Percentiles rank a stretch among this genome's conserved stretches.
These are phyloP conservation scores for Melitaea cinxia DNA, from an alignment of 1,140 invertebrate genomes.

Conservation along the genomic window DNA sequence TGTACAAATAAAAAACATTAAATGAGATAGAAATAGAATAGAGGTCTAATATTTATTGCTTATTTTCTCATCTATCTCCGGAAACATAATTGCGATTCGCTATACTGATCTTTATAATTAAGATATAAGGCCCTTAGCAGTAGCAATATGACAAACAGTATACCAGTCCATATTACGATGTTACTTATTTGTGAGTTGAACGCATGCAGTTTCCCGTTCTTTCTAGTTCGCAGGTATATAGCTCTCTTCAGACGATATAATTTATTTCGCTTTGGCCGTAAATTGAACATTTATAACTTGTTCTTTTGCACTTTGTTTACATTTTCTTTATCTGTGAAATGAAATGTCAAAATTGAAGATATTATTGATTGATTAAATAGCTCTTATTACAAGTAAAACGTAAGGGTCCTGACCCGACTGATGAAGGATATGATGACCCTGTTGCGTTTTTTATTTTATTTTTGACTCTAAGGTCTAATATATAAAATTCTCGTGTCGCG, in stretches of 20 bases:
- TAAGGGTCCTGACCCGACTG: no score
- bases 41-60: background rate
- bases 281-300: conserved; percentile 38
- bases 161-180: conserved; percentile 26
- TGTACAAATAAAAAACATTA: background rate
- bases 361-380: background rate
- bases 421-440: no score
- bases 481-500: no score
- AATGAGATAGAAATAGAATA: background rate
- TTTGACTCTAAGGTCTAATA: no score
- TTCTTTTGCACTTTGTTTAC: background rate
- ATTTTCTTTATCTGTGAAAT: background rate
- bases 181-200: conserved; percentile 27
- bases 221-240: conserved; percentile 39
- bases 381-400: no score
- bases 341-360: background rate
- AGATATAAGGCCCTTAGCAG: conserved; percentile 41
- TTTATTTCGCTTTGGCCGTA: conserved; percentile 25
- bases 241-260: conserved; percentile 43
- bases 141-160: conserved; percentile 41
- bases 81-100: background rate
- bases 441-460: no score
- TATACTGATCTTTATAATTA: conserved; percentile 26
- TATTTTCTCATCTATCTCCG: background rate
- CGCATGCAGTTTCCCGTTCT: background rate